Percentiles rank a stretch among this genome's conserved stretches.
Evolutionary conservation across 2,888 invertebrate genomes (phyloP).

Genomic region (Cataglyphis cursor): DNA sequence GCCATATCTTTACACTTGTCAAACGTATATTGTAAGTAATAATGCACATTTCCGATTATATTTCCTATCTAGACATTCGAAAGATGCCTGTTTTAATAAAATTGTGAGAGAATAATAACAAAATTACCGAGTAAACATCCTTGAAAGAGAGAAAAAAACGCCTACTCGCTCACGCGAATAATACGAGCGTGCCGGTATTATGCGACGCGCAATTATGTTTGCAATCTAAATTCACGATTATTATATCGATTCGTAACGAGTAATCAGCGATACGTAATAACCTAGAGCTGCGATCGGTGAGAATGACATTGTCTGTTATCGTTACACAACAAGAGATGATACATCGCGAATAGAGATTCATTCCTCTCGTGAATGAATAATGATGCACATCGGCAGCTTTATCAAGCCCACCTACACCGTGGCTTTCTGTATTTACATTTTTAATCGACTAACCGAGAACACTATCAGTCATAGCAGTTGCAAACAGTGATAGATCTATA

Average conservation of each 20-base stretch:
- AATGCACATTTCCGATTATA: neutral
- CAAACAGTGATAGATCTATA: constrained; percentile 5
- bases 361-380: constrained; percentile 41
- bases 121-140: neutral
- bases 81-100: neutral
- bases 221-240: constrained; percentile 31
- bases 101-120: constrained; percentile 9
- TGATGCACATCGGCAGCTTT: neutral
- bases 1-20: neutral
- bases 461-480: constrained; percentile 27
- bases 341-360: neutral
- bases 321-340: constrained; percentile 24
- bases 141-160: neutral
- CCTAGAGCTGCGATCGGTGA: constrained; percentile 51
- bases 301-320: constrained; percentile 52
- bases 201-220: neutral
- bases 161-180: constrained; percentile 4
- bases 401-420: neutral
- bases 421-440: constrained; percentile 57
- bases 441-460: constrained; percentile 38
- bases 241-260: constrained; percentile 35
- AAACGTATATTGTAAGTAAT: neutral
- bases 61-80: neutral
- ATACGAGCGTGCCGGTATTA: constrained; percentile 1
- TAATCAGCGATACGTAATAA: constrained; percentile 18